These are phyloP conservation scores for Erebia ligea DNA, from an alignment of 2,888 invertebrate species.

Conservation along the genomic window DNA sequence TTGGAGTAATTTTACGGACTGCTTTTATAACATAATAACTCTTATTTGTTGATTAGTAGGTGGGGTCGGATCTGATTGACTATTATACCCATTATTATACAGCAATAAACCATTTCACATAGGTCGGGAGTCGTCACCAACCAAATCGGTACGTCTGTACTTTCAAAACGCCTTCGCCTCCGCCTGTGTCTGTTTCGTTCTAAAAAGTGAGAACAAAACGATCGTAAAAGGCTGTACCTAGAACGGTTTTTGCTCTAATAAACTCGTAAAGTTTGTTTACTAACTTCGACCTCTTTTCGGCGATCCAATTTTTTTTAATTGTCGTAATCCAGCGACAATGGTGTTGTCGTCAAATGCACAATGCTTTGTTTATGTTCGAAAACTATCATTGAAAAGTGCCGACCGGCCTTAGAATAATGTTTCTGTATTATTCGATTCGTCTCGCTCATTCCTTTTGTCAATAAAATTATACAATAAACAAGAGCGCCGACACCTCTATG, in stretches of 20 bases:
- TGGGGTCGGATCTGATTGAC: no score
- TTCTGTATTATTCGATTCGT: conserved; percentile 20
- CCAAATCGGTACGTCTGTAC: not conserved
- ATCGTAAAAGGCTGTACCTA: conserved; percentile 54
- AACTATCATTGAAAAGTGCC: conserved; percentile 52
- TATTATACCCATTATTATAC: no score
- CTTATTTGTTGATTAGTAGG: no score
- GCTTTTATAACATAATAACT: no score
- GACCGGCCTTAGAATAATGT: conserved; percentile 44
- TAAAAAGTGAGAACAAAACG: conserved; percentile 47
- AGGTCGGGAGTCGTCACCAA: not conserved
- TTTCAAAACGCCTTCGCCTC: conserved; percentile 60
- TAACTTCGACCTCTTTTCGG: conserved; percentile 37
- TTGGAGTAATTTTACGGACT: no score
- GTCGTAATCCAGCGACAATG: conserved; percentile 49
- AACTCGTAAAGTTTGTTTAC: conserved; percentile 58
- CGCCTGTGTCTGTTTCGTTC: conserved; percentile 22
- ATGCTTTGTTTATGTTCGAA: conserved; percentile 62
- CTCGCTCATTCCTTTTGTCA: conserved; percentile 22
- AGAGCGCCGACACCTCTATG: not conserved
- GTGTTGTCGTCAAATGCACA: conserved; percentile 66
- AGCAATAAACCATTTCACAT: not conserved
- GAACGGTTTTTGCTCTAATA: conserved; percentile 72
- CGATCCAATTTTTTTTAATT: conserved; percentile 37
- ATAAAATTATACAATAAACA: conserved; percentile 14